A percentile compares a stretch with the other conserved stretches of the same genome.
Evolutionary conservation across 2,888 invertebrate species (phyloP).

Genomic region (Hoplodrina ambigua): DNA sequence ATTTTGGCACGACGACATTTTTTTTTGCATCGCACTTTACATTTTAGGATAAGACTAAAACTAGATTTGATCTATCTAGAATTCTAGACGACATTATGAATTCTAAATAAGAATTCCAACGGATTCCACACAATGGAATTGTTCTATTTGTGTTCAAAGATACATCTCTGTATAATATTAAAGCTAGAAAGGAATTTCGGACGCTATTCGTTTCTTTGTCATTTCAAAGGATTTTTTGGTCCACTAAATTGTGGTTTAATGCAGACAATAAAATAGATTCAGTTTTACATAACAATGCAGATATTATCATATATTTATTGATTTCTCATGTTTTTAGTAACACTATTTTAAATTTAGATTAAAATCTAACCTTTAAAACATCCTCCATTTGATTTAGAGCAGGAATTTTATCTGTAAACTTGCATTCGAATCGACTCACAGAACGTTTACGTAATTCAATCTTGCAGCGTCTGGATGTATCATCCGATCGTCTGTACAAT

Average conservation of each 20-base stretch:
- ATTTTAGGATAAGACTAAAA: conserved; percentile 41
- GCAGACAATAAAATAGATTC: conserved; percentile 15
- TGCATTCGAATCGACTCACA: conserved; percentile 10
- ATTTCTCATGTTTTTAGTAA: neutral
- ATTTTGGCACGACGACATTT: conserved; percentile 47
- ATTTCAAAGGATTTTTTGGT: conserved; percentile 27
- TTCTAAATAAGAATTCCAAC: conserved; percentile 39
- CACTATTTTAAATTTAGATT: conserved; percentile 11
- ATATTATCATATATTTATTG: neutral
- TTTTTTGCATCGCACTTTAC: conserved; percentile 32
- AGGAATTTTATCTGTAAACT: conserved; percentile 21
- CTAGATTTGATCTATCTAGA: conserved; percentile 53
- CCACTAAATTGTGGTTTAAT: conserved; percentile 4
- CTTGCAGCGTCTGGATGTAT: conserved; percentile 35
- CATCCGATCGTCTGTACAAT: conserved; percentile 38
- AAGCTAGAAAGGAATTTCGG: conserved; percentile 39
- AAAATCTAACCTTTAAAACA: conserved; percentile 16
- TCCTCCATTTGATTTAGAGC: conserved; percentile 7
- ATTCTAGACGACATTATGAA: conserved; percentile 53
- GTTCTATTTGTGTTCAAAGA: conserved; percentile 37
- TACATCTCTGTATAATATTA: conserved; percentile 44
- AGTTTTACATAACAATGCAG: conserved; percentile 1
- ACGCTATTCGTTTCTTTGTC: conserved; percentile 23
- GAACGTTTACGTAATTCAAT: conserved; percentile 48
- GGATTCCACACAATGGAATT: conserved; percentile 45